Evolutionary conservation across 2,888 invertebrate species (phyloP).

Genomic region (Hofmannophila pseudospretella): DNA sequence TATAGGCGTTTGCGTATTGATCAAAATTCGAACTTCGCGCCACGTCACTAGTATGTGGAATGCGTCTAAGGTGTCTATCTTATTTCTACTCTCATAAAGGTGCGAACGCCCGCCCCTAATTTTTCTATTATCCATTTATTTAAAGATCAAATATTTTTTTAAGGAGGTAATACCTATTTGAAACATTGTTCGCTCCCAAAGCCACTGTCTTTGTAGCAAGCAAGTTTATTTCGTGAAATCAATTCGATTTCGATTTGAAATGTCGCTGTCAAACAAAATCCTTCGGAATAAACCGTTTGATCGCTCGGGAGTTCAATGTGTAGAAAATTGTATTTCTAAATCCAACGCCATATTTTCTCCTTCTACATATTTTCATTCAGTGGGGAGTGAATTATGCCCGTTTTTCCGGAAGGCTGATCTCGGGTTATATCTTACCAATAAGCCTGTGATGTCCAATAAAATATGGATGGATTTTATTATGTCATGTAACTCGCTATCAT

Average conservation of each 20-base stretch:
- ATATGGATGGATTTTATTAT: conserved; percentile 5
- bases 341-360: conserved; percentile 28
- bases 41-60: too few species aligned
- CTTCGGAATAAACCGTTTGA: conserved; percentile 39
- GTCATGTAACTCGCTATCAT: too few species aligned
- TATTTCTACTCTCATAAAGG: too few species aligned
- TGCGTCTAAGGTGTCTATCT: too few species aligned
- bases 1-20: too few species aligned
- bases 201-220: conserved; percentile 13
- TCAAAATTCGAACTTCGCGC: too few species aligned
- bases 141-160: too few species aligned
- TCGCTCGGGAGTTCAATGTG: conserved; percentile 37
- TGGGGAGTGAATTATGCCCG: conserved; percentile 11
- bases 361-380: conserved; percentile 17
- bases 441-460: conserved; percentile 12
- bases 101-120: too few species aligned
- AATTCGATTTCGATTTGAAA: conserved; percentile 36
- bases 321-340: conserved; percentile 61
- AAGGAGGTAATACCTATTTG: too few species aligned
- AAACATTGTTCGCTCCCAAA: neutral
- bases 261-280: conserved; percentile 51
- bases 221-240: conserved; percentile 27
- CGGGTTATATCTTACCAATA: conserved; percentile 7
- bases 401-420: conserved; percentile 16
- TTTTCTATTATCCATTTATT: too few species aligned